These are phyloP conservation scores for Onychomys leucogaster DNA, from an alignment of 2,797 vertebrate genomes.

Conservation along the genomic window DNA sequence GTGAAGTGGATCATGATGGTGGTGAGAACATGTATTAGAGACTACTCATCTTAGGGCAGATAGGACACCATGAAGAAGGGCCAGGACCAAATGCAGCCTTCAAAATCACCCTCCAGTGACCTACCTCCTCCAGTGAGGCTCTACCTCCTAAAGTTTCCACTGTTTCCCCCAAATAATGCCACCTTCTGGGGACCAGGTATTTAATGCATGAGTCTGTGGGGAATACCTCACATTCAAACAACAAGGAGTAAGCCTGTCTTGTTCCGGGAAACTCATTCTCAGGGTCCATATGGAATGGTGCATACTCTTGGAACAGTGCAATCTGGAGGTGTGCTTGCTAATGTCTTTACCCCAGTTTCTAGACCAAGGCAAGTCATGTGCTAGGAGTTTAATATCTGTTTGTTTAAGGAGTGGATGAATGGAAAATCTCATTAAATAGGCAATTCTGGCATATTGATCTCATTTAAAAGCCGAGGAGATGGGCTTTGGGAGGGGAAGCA, in stretches of 20 bases:
- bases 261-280: neutral
- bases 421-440: neutral
- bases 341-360: neutral
- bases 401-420: neutral
- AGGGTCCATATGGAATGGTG: neutral
- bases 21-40: neutral
- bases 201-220: neutral
- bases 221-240: neutral
- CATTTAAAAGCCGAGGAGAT: neutral
- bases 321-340: neutral
- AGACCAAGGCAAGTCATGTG: neutral
- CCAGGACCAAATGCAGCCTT: neutral
- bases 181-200: neutral
- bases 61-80: neutral
- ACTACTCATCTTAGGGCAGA: neutral
- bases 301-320: neutral
- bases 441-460: neutral
- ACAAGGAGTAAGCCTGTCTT: too few relatives aligned
- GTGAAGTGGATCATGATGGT: neutral
- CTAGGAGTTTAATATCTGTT: neutral
- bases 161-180: neutral
- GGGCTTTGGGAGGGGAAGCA: neutral
- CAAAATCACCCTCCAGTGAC: neutral
- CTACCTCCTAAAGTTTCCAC: neutral
- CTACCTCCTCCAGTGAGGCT: neutral